Evolutionary conservation across 2,888 invertebrate genomes (phyloP).

Genomic region (Drosophila testacea): DNA sequence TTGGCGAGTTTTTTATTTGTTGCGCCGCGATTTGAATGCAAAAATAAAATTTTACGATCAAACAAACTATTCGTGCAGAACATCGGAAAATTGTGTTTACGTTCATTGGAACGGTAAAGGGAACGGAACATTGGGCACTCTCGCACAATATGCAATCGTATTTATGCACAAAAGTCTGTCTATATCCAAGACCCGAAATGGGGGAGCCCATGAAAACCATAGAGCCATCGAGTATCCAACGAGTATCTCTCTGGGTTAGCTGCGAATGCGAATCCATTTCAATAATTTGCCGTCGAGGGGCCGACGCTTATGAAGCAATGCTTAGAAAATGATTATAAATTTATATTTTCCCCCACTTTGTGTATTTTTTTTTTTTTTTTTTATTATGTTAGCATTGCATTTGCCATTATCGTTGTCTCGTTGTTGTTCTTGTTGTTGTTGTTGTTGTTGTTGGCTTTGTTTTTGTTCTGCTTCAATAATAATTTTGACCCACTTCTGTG

Average conservation of each 20-base stretch:
- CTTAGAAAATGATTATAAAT: slow-evolving; percentile 78
- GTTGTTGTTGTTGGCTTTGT: slow-evolving; percentile 66
- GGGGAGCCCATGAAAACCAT: neutral
- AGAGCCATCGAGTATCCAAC: slow-evolving; percentile 8
- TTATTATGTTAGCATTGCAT: slow-evolving; percentile 49
- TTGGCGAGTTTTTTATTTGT: slow-evolving; percentile 52
- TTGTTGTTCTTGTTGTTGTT: slow-evolving; percentile 26
- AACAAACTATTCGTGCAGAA: slow-evolving; percentile 80
- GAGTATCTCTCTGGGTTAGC: slow-evolving; percentile 27
- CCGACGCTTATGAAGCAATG: slow-evolving; percentile 57
- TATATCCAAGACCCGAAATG: neutral
- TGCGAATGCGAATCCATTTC: slow-evolving; percentile 67
- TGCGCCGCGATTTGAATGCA: slow-evolving; percentile 72
- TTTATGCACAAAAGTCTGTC: slow-evolving; percentile 23
- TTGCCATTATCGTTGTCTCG: slow-evolving; percentile 56
- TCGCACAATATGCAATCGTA: slow-evolving; percentile 30
- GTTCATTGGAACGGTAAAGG: slow-evolving; percentile 65
- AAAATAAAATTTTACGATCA: slow-evolving; percentile 78
- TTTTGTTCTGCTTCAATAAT: slow-evolving; percentile 81
- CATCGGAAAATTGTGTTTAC: slow-evolving; percentile 78
- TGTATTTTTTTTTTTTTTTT: slow-evolving; percentile 1
- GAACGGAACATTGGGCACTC: slow-evolving; percentile 53
- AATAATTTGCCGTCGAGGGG: slow-evolving; percentile 75
- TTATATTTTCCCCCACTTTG: slow-evolving; percentile 42
- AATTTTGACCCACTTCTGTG: slow-evolving; percentile 79